Conservation (phyloP, 2,797 vertebrate species). For the Intellagama lesueurii region DNA sequence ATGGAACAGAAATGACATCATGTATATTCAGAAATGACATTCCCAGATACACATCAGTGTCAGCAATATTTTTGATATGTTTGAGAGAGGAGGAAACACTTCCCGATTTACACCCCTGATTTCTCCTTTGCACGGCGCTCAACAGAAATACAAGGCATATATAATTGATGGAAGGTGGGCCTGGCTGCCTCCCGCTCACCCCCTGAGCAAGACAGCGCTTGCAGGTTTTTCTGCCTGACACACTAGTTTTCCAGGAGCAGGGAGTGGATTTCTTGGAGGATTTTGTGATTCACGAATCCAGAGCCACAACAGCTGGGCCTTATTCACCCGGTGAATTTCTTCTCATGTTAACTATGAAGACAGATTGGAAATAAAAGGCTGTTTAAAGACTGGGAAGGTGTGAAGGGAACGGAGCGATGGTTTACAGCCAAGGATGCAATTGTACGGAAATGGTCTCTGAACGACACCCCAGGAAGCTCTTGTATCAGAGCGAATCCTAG, state of each 20-base stretch:
- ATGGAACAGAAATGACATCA: slow-evolving; percentile 94
- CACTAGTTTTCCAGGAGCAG: background rate
- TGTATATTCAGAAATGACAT: slow-evolving; percentile 96
- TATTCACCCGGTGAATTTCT: too few species aligned
- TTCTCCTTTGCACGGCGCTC: slow-evolving; percentile 87
- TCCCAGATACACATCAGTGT: slow-evolving; percentile 89
- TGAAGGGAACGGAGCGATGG: too few species aligned
- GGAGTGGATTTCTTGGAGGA: background rate
- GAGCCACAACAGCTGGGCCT: too few species aligned
- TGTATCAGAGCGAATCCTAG: too few species aligned
- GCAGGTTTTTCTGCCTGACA: background rate
- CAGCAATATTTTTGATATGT: slow-evolving; percentile 90
- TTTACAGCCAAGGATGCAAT: background rate
- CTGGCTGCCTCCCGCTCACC: slow-evolving; percentile 71
- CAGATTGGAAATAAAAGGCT: too few species aligned
- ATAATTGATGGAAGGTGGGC: slow-evolving; percentile 82
- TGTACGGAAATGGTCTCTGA: background rate
- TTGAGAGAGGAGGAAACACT: slow-evolving; percentile 83
- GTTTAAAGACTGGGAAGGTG: too few species aligned
- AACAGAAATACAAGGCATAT: slow-evolving; percentile 68
- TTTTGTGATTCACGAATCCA: too few species aligned
- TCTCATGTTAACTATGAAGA: too few species aligned
- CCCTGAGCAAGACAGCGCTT: background rate
- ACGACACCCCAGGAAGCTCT: too few species aligned
- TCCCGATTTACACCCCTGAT: slow-evolving; percentile 82